phyloP scores from a whole-genome alignment of 2,888 invertebrate species.

The Sphaerophoria taeniata region DNA sequence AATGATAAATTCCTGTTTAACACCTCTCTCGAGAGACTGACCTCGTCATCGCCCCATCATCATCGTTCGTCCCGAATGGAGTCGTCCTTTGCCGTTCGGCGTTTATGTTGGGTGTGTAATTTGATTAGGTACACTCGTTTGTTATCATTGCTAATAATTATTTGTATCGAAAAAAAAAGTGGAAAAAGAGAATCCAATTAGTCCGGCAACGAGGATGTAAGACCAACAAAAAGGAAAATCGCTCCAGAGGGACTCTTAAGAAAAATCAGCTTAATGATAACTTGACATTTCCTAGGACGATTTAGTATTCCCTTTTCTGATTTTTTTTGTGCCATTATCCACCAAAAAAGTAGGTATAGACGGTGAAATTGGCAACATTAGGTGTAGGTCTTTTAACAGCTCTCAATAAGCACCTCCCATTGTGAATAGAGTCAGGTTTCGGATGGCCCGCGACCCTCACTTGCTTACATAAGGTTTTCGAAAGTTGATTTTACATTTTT shows the following conservation, averaged over 20 bases:
- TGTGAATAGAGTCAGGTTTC: not conserved
- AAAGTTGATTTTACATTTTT: constrained; percentile 2
- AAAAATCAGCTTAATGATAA: constrained; percentile 65
- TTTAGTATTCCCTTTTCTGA: not conserved
- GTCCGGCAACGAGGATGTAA: constrained; percentile 1
- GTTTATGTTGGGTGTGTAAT: constrained; percentile 45
- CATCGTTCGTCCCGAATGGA: not conserved
- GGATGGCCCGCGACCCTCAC: not conserved
- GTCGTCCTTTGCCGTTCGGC: too few relatives aligned
- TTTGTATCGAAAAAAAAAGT: constrained; percentile 45
- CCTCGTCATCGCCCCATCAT: not conserved
- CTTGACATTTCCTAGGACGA: constrained; percentile 36
- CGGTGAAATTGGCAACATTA: not conserved
- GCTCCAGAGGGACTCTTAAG: constrained; percentile 4
- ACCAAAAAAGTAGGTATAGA: not conserved
- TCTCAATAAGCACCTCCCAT: constrained; percentile 13
- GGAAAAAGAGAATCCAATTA: constrained; percentile 60
- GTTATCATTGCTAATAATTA: constrained; percentile 61
- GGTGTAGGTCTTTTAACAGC: constrained; percentile 22
- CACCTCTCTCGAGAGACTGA: not conserved
- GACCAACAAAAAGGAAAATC: not conserved
- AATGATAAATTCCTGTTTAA: constrained; percentile 16
- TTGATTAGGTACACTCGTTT: constrained; percentile 58
- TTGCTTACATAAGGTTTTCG: not conserved
- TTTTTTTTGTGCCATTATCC: not conserved